These are phyloP conservation scores for Actenoides lindsayi DNA, from an alignment of 2,113 vertebrate genomes.

Conservation along the genomic window DNA sequence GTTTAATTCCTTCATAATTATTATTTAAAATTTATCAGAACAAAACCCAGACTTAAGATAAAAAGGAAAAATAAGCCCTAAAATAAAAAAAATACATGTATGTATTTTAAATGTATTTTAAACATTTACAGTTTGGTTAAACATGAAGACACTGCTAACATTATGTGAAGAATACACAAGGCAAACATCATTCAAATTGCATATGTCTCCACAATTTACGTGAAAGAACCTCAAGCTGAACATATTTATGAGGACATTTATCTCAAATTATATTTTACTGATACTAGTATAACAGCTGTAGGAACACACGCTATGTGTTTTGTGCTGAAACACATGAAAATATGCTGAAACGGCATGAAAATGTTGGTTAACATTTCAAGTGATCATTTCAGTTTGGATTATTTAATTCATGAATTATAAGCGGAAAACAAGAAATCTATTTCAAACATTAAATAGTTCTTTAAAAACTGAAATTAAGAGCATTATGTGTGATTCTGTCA, in stretches of 20 bases:
- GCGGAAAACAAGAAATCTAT: neutral
- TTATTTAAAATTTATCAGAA: neutral
- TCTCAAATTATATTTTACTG: neutral
- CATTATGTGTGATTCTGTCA: neutral
- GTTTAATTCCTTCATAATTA: neutral
- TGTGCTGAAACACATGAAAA: neutral
- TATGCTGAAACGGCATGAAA: neutral
- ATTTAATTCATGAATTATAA: neutral
- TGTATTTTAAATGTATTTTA: neutral
- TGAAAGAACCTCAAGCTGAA: neutral
- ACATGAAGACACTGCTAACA: neutral
- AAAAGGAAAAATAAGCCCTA: neutral
- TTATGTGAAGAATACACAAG: neutral
- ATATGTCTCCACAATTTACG: neutral
- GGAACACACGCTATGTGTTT: neutral
- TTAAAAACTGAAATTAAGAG: neutral
- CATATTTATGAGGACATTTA: neutral
- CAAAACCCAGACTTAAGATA: neutral
- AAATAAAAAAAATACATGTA: neutral
- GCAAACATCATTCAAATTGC: neutral
- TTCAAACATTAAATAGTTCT: neutral
- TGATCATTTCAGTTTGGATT: neutral
- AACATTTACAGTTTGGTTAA: neutral
- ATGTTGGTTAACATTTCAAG: neutral
- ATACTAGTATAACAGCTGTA: neutral